Conservation (phyloP, 2,113 vertebrate genomes). For the Prietella phreatophila region DNA sequence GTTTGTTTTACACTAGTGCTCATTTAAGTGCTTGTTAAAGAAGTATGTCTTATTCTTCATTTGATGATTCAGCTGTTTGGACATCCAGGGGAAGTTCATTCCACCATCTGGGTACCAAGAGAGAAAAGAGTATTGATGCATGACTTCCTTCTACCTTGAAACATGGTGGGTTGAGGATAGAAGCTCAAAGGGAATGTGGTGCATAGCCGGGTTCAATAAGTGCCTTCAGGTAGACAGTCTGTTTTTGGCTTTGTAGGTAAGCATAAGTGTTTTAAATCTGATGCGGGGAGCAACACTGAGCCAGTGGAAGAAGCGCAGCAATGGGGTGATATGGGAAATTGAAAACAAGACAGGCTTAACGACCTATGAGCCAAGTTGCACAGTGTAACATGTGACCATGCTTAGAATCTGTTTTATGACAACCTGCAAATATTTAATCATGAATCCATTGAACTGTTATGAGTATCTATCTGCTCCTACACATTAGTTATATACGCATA, state of each 20-base stretch:
- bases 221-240: not conserved
- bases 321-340: too few relatives aligned
- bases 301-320: not conserved
- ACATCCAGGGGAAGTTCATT: not conserved
- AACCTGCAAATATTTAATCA: not conserved
- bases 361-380: not conserved
- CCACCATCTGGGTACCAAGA: not conserved
- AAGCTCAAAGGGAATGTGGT: not conserved
- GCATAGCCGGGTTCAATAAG: not conserved
- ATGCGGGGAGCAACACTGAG: not conserved
- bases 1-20: not conserved
- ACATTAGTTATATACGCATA: not conserved
- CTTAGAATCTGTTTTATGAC: not conserved
- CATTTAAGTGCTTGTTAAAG: not conserved
- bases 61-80: not conserved
- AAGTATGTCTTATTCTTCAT: not conserved
- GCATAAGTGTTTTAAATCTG: not conserved
- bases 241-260: not conserved
- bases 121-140: not conserved
- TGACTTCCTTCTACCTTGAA: not conserved
- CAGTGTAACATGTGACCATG: not conserved
- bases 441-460: not conserved
- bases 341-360: not conserved
- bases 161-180: not conserved
- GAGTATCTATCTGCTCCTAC: not conserved